phyloP scores from a whole-genome alignment of 2,888 invertebrate genomes.

The Brachypalpus laphriformis region DNA sequence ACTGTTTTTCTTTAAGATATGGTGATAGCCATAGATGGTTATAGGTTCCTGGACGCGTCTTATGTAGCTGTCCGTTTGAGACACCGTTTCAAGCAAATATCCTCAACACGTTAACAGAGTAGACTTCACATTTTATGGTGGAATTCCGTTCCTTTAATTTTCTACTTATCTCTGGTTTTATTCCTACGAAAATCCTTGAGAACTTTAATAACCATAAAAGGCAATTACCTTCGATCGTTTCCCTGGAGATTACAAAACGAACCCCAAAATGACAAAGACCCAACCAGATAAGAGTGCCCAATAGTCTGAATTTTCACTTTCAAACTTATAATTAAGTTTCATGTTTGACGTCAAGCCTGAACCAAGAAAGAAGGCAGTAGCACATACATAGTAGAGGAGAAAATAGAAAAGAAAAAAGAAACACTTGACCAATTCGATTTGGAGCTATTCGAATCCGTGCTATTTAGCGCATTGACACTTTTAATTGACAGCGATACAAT shows the following conservation, averaged over 20 bases:
- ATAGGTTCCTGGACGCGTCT: no score
- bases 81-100: no score
- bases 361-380: neutral
- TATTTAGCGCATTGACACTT: constrained; percentile 55
- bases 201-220: neutral
- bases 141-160: no score
- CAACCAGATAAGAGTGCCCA: constrained; percentile 21
- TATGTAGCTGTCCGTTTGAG: no score
- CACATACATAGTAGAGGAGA: neutral
- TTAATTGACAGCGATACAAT: constrained; percentile 60
- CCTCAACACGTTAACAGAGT: no score
- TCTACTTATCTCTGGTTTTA: neutral
- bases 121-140: no score
- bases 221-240: neutral
- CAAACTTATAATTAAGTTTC: constrained; percentile 58
- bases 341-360: constrained; percentile 5
- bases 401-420: neutral
- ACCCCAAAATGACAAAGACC: constrained; percentile 5
- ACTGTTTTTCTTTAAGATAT: no score
- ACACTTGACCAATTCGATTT: constrained; percentile 43
- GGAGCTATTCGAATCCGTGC: constrained; percentile 37
- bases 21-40: no score
- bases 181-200: neutral
- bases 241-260: neutral
- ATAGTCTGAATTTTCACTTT: neutral